Evolutionary conservation across 2,113 vertebrate species (phyloP).

Genomic region (Hucho hucho): DNA sequence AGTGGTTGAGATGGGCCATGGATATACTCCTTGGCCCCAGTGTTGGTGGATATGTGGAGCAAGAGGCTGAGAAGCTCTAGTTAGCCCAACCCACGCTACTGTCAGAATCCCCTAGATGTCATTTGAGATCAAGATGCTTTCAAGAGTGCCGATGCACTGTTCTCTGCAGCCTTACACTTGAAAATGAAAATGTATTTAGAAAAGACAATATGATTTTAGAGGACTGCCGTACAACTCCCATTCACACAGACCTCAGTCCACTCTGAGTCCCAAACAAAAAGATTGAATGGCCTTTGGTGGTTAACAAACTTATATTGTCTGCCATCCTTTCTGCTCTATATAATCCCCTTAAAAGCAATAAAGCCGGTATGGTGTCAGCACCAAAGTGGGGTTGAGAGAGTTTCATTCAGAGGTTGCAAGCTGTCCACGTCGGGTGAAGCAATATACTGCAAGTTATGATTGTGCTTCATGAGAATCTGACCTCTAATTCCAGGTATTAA

Average conservation of each 20-base stretch:
- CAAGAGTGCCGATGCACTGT: not conserved
- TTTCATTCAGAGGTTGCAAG: conserved; percentile 25
- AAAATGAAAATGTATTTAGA: not conserved
- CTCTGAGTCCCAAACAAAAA: not conserved
- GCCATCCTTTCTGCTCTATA: not conserved
- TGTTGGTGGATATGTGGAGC: no score
- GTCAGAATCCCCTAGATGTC: not conserved
- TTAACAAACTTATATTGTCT: conserved; percentile 4
- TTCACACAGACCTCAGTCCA: not conserved
- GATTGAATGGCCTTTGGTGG: not conserved
- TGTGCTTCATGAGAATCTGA: conserved; percentile 44
- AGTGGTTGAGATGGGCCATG: not conserved
- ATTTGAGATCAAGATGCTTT: not conserved
- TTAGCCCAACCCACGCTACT: no score
- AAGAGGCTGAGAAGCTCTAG: no score
- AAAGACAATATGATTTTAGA: not conserved
- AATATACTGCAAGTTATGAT: conserved; percentile 53
- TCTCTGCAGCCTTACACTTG: not conserved
- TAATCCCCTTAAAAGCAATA: conserved; percentile 47
- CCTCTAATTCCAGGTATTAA: conserved; percentile 55
- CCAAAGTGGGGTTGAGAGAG: not conserved
- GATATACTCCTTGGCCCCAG: not conserved
- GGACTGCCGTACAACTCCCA: not conserved
- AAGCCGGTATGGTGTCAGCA: conserved; percentile 38
- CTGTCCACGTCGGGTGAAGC: not conserved